phyloP scores from a whole-genome alignment of 2,888 invertebrate species.

The Sphaerolaimus hirsutus region DNA sequence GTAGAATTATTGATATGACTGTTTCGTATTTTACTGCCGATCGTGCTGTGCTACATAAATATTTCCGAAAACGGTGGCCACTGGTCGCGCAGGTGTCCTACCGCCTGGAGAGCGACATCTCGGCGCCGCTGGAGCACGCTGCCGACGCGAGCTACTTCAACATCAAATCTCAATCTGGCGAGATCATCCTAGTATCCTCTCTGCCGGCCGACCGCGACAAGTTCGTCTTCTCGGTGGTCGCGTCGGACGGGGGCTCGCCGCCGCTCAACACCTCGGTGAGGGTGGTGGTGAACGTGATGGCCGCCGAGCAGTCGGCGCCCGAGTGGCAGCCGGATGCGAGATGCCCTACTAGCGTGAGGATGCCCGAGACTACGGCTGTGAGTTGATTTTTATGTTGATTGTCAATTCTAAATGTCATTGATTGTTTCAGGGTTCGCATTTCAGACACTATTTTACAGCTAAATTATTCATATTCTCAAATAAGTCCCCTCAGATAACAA shows the following conservation, averaged over 20 bases:
- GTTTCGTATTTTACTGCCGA: no score
- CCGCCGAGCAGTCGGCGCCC: conserved; percentile 15
- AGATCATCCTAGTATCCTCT: conserved; percentile 1
- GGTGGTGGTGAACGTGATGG: conserved; percentile 10
- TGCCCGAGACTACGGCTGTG: conserved; percentile 15
- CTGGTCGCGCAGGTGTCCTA: conserved; percentile 10
- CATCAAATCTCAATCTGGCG: conserved; percentile 6
- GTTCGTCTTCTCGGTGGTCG: conserved; percentile 41
- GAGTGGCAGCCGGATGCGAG: conserved; percentile 15
- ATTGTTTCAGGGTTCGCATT: neutral
- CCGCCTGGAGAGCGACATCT: conserved; percentile 12
- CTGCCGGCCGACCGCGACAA: conserved; percentile 4
- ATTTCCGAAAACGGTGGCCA: neutral
- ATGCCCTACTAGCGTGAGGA: conserved; percentile 11
- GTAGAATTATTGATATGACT: no score
- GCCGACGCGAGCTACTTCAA: conserved; percentile 7
- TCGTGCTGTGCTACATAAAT: no score
- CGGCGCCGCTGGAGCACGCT: conserved; percentile 11
- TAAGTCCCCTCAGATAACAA: no score
- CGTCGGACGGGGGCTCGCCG: conserved; percentile 47
- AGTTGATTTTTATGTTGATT: no score
- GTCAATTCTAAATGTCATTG: no score
- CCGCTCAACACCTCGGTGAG: conserved; percentile 21
- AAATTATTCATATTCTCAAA: no score
- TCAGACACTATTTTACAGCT: neutral